Evolutionary conservation across 2,888 invertebrate genomes (phyloP), one percentile per base, ranked within the genome.

Genomic region (Apamea monoglypha): DNA sequence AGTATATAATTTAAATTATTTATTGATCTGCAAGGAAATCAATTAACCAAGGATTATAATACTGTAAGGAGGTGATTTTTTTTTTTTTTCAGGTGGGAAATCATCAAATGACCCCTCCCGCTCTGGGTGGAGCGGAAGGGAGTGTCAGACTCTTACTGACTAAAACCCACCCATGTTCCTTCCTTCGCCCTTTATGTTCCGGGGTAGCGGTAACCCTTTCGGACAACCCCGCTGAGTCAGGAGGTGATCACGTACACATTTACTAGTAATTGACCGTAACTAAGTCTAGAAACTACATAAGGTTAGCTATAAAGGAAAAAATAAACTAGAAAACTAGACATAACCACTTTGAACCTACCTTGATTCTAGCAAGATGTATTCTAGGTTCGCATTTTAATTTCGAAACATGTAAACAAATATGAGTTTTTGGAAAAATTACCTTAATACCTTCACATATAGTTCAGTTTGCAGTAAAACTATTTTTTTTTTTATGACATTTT

Each of bases 331-430:
- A 16, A 0, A 40, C 47, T 59, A 50, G 25, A 47, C 18, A 16
- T 47, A 75, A 87, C 79, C 44, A 16, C 80, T 87, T 72, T 29
- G 5, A 71, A 66, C n/a, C 6, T 69, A 50, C 69, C 84, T 87
- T 75, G 79, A 36, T 40, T 64, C n/a, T 25, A 64, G 18, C 16
- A n/a, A 64, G n/a, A 64, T 21, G 5, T 69, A 32, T 32, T 12
- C 6, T 64, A 7, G 12, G 7, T 64, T 71, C n/a, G n/a, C 1
- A n/a, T 21, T n/a, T 14, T 40, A n/a, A n/a, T 64, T 36, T 4
- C n/a, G 18, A 64, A 36, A 64, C 18, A 64, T 71, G n/a, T 71
- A 64, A 71, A n/a, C 36, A 64, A 12, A 66, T n/a, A 21, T 12
- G 14, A 40, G 7, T 71, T n/a, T 12, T 7, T 64, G 0, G 66